A percentile compares a stretch with the other conserved stretches of the same genome.
phyloP scores from a whole-genome alignment of 2,888 invertebrate species.

The Idaea dimidiata region DNA sequence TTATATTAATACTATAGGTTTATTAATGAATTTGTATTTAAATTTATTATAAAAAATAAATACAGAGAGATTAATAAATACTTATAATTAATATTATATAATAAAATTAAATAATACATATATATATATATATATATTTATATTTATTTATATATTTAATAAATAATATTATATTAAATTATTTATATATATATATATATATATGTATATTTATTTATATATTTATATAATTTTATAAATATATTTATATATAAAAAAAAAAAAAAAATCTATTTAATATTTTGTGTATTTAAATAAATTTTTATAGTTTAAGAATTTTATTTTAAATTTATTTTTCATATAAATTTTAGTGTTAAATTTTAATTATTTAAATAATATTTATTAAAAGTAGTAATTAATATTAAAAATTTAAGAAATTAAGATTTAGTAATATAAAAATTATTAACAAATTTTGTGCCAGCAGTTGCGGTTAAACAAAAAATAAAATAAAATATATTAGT shows the following conservation, averaged over 20 bases:
- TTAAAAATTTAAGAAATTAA: constrained; percentile 82
- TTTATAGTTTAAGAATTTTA: constrained; percentile 74
- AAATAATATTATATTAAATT: constrained; percentile 5
- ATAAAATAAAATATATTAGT: constrained; percentile 79
- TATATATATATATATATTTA: constrained; percentile 20
- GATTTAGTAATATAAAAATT: constrained; percentile 81
- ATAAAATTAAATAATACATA: constrained; percentile 13
- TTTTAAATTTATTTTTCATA: constrained; percentile 79
- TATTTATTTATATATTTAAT: constrained; percentile 19
- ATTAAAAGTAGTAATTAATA: constrained; percentile 63
- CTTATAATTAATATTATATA: constrained; percentile 8
- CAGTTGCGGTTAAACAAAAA: constrained; percentile 85
- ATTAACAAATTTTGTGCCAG: constrained; percentile 85
- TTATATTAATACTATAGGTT: constrained; percentile 7
- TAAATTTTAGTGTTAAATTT: constrained; percentile 70
- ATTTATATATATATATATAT: constrained; percentile 13
- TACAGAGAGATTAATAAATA: not conserved
- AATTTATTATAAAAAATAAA: not conserved
- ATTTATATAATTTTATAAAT: not conserved
- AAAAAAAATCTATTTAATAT: constrained; percentile 55
- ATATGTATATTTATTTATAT: constrained; percentile 11
- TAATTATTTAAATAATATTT: constrained; percentile 66
- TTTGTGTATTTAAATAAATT: constrained; percentile 52
- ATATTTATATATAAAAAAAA: constrained; percentile 40
- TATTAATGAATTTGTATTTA: constrained; percentile 9